These are phyloP conservation scores for Sarcophilus harrisii DNA, from an alignment of 2,797 vertebrate genomes.

Conservation along the genomic window DNA sequence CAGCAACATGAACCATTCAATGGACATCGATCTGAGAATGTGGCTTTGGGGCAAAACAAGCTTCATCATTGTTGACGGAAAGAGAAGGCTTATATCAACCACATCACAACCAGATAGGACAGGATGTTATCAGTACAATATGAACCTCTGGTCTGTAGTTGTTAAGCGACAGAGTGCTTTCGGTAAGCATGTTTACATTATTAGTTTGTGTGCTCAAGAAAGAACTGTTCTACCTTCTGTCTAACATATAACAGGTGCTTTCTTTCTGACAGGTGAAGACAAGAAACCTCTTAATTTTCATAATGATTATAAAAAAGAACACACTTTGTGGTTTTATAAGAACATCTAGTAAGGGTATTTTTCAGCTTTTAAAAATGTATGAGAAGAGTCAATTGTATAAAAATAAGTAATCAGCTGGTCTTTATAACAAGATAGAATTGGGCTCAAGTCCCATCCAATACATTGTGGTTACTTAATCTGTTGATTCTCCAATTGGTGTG, in stretches of 20 bases:
- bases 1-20: not conserved
- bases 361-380: not conserved
- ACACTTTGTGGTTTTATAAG: not conserved
- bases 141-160: conserved; percentile 76
- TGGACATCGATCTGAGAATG: not conserved
- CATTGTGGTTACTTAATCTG: not conserved
- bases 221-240: conserved; percentile 52
- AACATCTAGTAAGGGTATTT: not conserved
- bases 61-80: conserved; percentile 40
- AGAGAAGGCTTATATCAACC: conserved; percentile 59
- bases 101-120: conserved; percentile 72
- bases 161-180: conserved; percentile 70
- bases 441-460: too few species aligned
- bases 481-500: not conserved
- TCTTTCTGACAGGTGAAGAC: conserved; percentile 54
- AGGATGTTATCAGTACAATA: conserved; percentile 83
- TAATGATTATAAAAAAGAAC: conserved; percentile 53
- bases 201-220: conserved; percentile 66
- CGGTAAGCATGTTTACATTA: conserved; percentile 68
- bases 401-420: not conserved
- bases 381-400: not conserved
- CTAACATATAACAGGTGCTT: conserved; percentile 39
- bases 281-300: conserved; percentile 42
- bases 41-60: conserved; percentile 49
- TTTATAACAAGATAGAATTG: too few species aligned